Evolutionary conservation across 2,888 invertebrate genomes (phyloP).

Genomic region (Patella depressa): DNA sequence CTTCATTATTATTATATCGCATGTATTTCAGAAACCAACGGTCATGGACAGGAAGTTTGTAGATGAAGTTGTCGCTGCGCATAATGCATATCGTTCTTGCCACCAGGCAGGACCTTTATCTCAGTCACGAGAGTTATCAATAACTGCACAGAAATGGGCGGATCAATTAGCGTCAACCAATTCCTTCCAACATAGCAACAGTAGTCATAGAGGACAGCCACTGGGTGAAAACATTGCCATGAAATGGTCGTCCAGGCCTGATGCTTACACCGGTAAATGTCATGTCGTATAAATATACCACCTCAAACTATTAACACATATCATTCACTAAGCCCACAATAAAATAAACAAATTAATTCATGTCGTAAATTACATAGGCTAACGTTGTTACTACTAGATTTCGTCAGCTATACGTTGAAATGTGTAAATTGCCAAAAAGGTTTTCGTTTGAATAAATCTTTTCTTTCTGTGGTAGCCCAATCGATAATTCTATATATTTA

Average conservation of each 20-base stretch:
- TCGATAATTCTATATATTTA: too few relatives aligned
- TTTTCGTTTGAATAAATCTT: too few relatives aligned
- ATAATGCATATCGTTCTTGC: conserved; percentile 61
- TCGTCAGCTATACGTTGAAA: too few relatives aligned
- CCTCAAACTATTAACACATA: neutral
- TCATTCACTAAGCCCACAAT: too few relatives aligned
- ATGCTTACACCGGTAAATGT: conserved; percentile 56
- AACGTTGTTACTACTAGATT: too few relatives aligned
- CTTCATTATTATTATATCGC: neutral
- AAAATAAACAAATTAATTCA: too few relatives aligned
- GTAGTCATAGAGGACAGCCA: conserved; percentile 82
- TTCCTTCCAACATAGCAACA: conserved; percentile 81
- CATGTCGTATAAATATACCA: neutral
- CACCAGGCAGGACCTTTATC: conserved; percentile 64
- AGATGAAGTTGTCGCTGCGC: conserved; percentile 58
- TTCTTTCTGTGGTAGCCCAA: too few relatives aligned
- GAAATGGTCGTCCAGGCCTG: conserved; percentile 59
- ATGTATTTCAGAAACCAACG: conserved; percentile 31
- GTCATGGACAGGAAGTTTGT: conserved; percentile 53
- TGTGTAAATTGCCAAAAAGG: too few relatives aligned
- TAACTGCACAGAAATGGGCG: conserved; percentile 83
- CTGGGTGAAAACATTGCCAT: conserved; percentile 66
- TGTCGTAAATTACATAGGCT: too few relatives aligned
- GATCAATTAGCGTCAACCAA: conserved; percentile 87
- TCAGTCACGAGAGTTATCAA: conserved; percentile 62